phyloP scores from a whole-genome alignment of 2,797 vertebrate genomes.

The Selene dorsalis region DNA sequence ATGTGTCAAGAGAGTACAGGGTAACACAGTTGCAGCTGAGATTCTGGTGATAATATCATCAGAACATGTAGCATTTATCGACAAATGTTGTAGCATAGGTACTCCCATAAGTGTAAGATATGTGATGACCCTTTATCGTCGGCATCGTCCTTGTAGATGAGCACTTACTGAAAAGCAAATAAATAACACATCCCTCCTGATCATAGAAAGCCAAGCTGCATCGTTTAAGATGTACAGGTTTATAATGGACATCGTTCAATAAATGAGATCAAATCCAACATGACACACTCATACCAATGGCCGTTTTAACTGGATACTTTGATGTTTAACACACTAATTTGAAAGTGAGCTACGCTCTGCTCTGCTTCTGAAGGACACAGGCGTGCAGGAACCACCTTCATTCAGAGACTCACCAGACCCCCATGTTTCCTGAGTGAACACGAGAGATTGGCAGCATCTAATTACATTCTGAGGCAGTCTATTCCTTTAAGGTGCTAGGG shows the following conservation, averaged over 20 bases:
- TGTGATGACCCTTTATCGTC: slow-evolving; percentile 3
- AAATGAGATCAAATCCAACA: slow-evolving; percentile 54
- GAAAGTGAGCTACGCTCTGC: slow-evolving; percentile 50
- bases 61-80: slow-evolving; percentile 19
- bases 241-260: slow-evolving; percentile 55
- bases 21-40: slow-evolving; percentile 1
- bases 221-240: slow-evolving; percentile 47
- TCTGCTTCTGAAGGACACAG: slow-evolving; percentile 40
- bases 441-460: slow-evolving; percentile 77
- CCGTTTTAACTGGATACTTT: slow-evolving; percentile 44
- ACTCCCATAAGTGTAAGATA: slow-evolving; percentile 1
- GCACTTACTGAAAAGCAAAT: slow-evolving; percentile 15
- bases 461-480: slow-evolving; percentile 69
- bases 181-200: slow-evolving; percentile 2
- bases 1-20: slow-evolving; percentile 17
- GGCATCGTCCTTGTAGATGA: slow-evolving; percentile 5
- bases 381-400: slow-evolving; percentile 51
- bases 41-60: slow-evolving; percentile 2
- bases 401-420: slow-evolving; percentile 47
- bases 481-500: slow-evolving; percentile 70
- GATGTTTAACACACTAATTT: slow-evolving; percentile 32
- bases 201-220: slow-evolving; percentile 27
- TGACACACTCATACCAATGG: slow-evolving; percentile 40
- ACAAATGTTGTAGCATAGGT: slow-evolving; percentile 3
- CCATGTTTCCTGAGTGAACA: slow-evolving; percentile 48